A percentile compares a stretch with the other conserved stretches of the same genome.
Conservation (phyloP, 2,113 vertebrate species). For the Herpailurus yagouaroundi region DNA sequence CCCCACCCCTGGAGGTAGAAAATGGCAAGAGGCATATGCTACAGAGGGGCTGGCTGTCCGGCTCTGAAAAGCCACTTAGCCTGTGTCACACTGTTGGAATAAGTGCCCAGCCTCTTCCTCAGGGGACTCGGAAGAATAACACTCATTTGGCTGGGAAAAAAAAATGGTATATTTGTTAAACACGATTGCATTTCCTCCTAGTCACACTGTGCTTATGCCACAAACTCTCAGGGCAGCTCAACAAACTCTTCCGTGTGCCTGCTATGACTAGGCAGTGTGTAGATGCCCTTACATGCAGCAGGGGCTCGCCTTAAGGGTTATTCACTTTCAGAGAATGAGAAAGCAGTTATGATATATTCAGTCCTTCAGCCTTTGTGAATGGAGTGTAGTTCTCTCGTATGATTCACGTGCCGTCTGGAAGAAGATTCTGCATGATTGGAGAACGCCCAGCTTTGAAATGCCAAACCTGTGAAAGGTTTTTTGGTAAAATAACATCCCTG, state of each 20-base stretch:
- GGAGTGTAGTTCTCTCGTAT: neutral
- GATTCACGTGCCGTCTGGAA: neutral
- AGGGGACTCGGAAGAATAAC: neutral
- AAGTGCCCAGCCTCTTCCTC: neutral
- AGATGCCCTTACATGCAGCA: fast-evolving
- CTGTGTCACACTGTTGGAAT: neutral
- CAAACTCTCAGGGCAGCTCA: neutral
- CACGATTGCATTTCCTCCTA: neutral
- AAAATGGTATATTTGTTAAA: neutral
- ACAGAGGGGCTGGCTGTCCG: neutral
- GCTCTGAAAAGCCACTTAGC: neutral
- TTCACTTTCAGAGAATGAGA: neutral
- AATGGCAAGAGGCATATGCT: neutral
- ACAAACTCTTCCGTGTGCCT: neutral
- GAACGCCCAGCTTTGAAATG: neutral
- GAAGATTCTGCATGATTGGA: neutral
- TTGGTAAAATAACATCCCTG: neutral
- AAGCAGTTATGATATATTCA: neutral
- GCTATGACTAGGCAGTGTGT: neutral
- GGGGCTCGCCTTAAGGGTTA: neutral
- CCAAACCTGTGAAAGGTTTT: neutral
- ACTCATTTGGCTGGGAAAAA: neutral
- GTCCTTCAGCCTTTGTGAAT: neutral
- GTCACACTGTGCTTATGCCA: neutral
- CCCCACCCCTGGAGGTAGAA: too few species aligned